Percentiles rank a stretch among this genome's conserved stretches.
Evolutionary conservation across 2,113 vertebrate genomes (phyloP).

Genomic region (Alces alces): DNA sequence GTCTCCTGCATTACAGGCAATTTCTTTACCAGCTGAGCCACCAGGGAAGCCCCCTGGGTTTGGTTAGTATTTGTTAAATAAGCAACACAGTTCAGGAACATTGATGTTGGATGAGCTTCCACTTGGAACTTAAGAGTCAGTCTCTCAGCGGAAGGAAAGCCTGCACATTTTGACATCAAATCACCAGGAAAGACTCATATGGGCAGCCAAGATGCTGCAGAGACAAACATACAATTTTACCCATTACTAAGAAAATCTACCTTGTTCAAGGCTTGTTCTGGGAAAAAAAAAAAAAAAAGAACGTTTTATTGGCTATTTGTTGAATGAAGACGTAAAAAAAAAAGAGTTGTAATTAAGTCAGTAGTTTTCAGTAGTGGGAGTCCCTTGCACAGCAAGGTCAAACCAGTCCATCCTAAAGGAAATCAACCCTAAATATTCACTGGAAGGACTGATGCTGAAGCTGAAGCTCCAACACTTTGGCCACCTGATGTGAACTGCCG

Average conservation of each 20-base stretch:
- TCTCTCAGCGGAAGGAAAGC: neutral
- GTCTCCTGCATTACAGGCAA: neutral
- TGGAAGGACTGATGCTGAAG: neutral
- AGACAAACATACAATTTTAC: neutral
- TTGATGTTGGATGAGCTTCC: neutral
- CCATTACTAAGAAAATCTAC: neutral
- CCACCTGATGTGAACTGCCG: neutral
- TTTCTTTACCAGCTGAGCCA: neutral
- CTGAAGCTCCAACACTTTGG: neutral
- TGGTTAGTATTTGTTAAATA: neutral
- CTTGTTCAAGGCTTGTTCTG: neutral
- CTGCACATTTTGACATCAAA: neutral
- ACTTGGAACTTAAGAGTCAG: neutral
- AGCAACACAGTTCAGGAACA: neutral
- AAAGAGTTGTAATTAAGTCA: neutral
- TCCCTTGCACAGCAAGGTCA: neutral
- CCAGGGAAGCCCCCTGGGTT: neutral
- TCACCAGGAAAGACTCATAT: neutral
- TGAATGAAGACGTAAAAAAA: neutral
- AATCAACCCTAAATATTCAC: neutral
- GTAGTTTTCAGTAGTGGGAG: neutral
- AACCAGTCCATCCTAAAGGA: neutral
- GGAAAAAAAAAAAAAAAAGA: neutral
- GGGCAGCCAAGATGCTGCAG: fast-evolving
- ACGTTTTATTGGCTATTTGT: neutral